phyloP scores from a whole-genome alignment of 2,797 vertebrate species.

The Glyptemys insculpta region DNA sequence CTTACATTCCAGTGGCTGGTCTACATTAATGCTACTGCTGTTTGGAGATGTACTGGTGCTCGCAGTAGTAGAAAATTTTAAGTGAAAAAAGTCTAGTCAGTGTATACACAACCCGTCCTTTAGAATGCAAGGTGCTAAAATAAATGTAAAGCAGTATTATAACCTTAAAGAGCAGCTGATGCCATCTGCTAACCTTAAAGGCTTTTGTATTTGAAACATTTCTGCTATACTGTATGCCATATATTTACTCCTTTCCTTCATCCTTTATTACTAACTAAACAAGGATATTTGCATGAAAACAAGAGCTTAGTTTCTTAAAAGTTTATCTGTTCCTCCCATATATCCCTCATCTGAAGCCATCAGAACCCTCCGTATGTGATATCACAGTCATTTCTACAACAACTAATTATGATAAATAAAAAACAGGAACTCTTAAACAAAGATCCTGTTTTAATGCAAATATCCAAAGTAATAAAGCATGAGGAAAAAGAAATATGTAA shows the following conservation, averaged over 20 bases:
- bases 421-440: slow-evolving; percentile 67
- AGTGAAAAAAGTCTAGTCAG: not conserved
- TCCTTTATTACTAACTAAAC: slow-evolving; percentile 40
- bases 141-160: not conserved
- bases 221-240: not conserved
- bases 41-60: not conserved
- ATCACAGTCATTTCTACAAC: slow-evolving; percentile 52
- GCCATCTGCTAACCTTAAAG: not conserved
- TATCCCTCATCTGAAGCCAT: slow-evolving; percentile 46
- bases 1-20: slow-evolving; percentile 13
- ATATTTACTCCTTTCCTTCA: not conserved
- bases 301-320: slow-evolving; percentile 52
- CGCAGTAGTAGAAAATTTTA: slow-evolving; percentile 4
- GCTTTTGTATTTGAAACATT: not conserved
- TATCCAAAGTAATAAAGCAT: slow-evolving; percentile 58
- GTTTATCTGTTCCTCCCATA: slow-evolving; percentile 38
- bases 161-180: not conserved
- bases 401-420: slow-evolving; percentile 61
- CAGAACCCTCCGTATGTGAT: slow-evolving; percentile 8
- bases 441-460: slow-evolving; percentile 59
- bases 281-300: slow-evolving; percentile 40
- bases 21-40: slow-evolving; percentile 5
- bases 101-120: not conserved
- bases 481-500: slow-evolving; percentile 55
- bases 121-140: not conserved